These are phyloP conservation scores for Hippocampus zosterae DNA, from an alignment of 2,113 vertebrate species.

Conservation along the genomic window DNA sequence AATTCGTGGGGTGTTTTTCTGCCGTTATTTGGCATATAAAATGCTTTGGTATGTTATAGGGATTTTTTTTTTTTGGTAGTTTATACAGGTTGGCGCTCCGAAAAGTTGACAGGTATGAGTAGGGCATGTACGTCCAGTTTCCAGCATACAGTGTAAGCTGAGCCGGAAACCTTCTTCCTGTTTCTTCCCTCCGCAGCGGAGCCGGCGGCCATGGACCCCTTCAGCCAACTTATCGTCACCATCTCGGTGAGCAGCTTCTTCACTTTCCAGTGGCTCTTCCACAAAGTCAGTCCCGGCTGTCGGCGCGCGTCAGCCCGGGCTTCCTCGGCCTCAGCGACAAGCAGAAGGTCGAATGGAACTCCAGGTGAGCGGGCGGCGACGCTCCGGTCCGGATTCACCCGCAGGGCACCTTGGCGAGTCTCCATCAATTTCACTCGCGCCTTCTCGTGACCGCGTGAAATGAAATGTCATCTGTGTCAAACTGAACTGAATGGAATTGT, in stretches of 20 bases:
- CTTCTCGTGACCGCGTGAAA: too few relatives aligned
- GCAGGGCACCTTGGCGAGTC: background rate
- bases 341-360: slow-evolving; percentile 98
- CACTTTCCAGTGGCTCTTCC: slow-evolving; percentile 89
- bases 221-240: slow-evolving; percentile 74
- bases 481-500: too few relatives aligned
- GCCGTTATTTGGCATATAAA: too few relatives aligned
- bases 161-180: background rate
- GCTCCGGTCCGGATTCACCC: background rate
- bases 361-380: slow-evolving; percentile 76
- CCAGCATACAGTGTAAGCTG: too few relatives aligned
- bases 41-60: too few relatives aligned
- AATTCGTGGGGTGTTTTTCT: too few relatives aligned
- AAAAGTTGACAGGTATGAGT: too few relatives aligned
- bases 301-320: slow-evolving; percentile 76
- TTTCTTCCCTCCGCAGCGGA: slow-evolving; percentile 36
- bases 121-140: accelerated
- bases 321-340: slow-evolving; percentile 80
- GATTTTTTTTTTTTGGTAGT: too few relatives aligned
- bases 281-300: slow-evolving; percentile 85
- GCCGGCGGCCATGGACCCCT: slow-evolving; percentile 83
- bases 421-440: background rate
- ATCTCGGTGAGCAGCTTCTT: slow-evolving; percentile 80
- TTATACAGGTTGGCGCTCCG: too few relatives aligned
- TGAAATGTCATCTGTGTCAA: too few relatives aligned